Evolutionary conservation across 2,888 invertebrate genomes (phyloP), one percentile per base, ranked within the genome.

Genomic region (Dryocosmus kuriphilus): DNA sequence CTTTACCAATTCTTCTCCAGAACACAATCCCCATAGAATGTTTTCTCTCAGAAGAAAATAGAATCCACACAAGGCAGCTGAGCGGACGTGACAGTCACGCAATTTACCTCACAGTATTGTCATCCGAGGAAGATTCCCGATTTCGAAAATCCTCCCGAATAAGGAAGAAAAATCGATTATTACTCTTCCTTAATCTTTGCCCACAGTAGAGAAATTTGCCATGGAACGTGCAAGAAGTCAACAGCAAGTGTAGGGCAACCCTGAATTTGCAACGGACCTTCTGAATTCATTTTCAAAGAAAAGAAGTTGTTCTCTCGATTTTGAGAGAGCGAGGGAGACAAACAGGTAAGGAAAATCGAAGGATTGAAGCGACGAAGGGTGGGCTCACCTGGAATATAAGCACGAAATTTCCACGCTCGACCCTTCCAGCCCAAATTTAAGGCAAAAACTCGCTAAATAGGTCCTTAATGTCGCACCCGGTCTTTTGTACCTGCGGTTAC

Each of bases 391-490:
- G 22, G 55, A 60, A 76, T 35, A 78, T 35, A 78, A 80, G 74
- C 78, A 78, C 79, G 71, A 24, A 76, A 78, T 80, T 80, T 78
- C 77, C 67, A 80, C 78, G 76, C 77, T 77, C 80, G 79, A 77
- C 74, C 77, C 74, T 80, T 78, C 79, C 77, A 71, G 22, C 30
- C 61, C 75, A 79, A 67, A 80, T 82, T 79, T 79, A 79, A 74
- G 79, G 78, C 75, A 35, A 82, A 82, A 81, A 82, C 78, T 81
- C 77, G 82, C 79, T 82, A 82, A 82, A 82, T 82, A 82, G 79
- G 74, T 80, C 79, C 79, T 81, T 79, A 77, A 55, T 80, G 78
- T 78, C 79, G 60, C 71, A 73, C 73, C 77, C 79, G 78, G 79
- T 75, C 77, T 77, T 82, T 79, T 79, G 78, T 79, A 22, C 61